These are phyloP conservation scores for Parapsyche elsis DNA, from an alignment of 1,140 invertebrate species.

Conservation along the genomic window DNA sequence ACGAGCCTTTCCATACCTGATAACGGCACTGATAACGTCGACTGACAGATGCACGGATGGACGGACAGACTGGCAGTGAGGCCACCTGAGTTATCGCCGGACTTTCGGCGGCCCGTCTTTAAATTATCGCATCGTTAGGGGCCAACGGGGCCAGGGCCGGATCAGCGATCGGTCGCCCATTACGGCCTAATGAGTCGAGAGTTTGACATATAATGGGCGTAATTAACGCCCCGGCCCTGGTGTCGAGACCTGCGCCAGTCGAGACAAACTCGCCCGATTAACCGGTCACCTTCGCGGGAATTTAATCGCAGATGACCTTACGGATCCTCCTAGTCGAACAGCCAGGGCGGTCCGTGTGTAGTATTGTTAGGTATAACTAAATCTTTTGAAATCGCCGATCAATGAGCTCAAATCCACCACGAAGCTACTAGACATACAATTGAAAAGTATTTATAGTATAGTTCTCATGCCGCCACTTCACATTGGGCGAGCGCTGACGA, in stretches of 20 bases:
- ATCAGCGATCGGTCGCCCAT: constrained; percentile 23
- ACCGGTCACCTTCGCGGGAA: not conserved
- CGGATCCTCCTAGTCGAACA: not conserved
- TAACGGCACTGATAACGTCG: not conserved
- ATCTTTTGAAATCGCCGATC: too few relatives aligned
- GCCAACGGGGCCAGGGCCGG: not conserved
- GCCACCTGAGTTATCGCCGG: constrained; percentile 49
- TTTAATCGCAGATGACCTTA: not conserved
- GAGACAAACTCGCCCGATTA: not conserved
- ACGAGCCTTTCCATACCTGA: constrained; percentile 15
- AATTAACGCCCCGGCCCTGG: constrained; percentile 31
- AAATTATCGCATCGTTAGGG: constrained; percentile 54
- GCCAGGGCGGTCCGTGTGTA: too few relatives aligned
- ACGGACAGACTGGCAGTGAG: constrained; percentile 35
- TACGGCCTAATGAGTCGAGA: constrained; percentile 41
- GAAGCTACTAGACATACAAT: too few relatives aligned
- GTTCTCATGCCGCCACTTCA: too few relatives aligned
- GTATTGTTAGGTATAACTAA: too few relatives aligned
- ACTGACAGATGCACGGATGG: not conserved
- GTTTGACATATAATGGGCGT: constrained; percentile 46
- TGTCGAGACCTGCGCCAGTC: not conserved
- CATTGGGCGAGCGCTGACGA: too few relatives aligned
- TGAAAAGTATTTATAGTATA: too few relatives aligned
- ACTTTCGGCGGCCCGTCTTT: constrained; percentile 38
- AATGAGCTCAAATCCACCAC: too few relatives aligned